These are phyloP conservation scores for Hiodon tergisus DNA, from an alignment of 2,113 vertebrate genomes.

Conservation along the genomic window DNA sequence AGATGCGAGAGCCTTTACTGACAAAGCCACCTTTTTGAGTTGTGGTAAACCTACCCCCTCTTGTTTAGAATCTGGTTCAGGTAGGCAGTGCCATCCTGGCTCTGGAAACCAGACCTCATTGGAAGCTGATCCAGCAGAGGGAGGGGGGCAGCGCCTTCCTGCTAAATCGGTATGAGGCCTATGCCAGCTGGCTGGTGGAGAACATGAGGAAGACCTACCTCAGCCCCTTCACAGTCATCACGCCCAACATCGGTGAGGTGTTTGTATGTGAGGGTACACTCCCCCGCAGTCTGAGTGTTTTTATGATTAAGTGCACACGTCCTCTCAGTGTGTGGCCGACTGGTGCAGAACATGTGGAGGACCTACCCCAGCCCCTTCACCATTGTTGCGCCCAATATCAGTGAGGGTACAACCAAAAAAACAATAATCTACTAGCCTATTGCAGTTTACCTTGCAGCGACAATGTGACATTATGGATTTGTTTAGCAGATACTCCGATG, in stretches of 20 bases:
- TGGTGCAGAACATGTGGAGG: too few relatives aligned
- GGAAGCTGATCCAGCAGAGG: slow-evolving; percentile 88
- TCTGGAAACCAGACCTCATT: slow-evolving; percentile 71
- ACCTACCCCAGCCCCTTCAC: too few relatives aligned
- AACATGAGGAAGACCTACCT: slow-evolving; percentile 98
- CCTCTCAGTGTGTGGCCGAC: too few relatives aligned
- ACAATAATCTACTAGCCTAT: too few relatives aligned
- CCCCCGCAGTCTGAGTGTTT: too few relatives aligned
- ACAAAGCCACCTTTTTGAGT: background rate
- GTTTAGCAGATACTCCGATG: too few relatives aligned
- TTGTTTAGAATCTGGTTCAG: slow-evolving; percentile 77
- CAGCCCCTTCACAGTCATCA: slow-evolving; percentile 91
- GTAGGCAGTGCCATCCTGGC: slow-evolving; percentile 86
- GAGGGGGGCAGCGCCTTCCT: slow-evolving; percentile 83
- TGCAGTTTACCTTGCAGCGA: too few relatives aligned
- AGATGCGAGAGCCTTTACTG: too few relatives aligned
- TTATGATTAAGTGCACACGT: too few relatives aligned
- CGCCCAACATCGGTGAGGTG: slow-evolving; percentile 85
- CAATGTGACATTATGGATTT: too few relatives aligned
- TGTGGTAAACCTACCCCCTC: background rate
- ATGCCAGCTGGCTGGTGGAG: slow-evolving; percentile 81
- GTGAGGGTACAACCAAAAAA: too few relatives aligned
- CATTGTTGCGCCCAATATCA: too few relatives aligned
- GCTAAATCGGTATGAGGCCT: slow-evolving; percentile 81
- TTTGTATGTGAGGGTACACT: background rate